Evolutionary conservation across 2,797 vertebrate genomes (phyloP).

Genomic region (Syngnathus acus): DNA sequence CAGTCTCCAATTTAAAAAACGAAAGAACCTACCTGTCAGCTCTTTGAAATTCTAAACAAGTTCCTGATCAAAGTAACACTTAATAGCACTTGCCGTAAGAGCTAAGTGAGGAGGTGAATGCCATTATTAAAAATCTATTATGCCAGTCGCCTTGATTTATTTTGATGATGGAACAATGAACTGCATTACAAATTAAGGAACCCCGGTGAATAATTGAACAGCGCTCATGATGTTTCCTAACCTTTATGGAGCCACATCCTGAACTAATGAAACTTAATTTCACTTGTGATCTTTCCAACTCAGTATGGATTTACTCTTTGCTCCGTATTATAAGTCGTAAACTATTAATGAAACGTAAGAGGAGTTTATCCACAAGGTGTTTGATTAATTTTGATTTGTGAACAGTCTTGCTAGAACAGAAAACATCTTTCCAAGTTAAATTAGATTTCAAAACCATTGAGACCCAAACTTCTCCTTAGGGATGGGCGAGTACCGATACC

Average conservation of each 20-base stretch:
- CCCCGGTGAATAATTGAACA: background rate
- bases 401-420: background rate
- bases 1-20: constrained; percentile 13
- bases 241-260: background rate
- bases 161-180: background rate
- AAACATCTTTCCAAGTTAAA: background rate
- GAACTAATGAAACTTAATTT: background rate
- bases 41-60: constrained; percentile 9
- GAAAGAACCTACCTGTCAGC: constrained; percentile 7
- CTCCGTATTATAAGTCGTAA: background rate
- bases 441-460: too few relatives aligned
- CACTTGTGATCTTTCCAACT: background rate
- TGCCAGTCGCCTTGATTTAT: background rate
- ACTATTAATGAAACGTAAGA: background rate
- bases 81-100: constrained; percentile 9
- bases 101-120: background rate
- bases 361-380: background rate
- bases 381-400: background rate
- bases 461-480: too few relatives aligned
- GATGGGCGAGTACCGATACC: too few relatives aligned
- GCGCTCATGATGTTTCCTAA: background rate
- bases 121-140: background rate
- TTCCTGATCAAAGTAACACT: constrained; percentile 11
- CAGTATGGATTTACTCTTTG: background rate
- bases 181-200: background rate